Conservation (phyloP, 2,797 vertebrate genomes). For the Furcifer pardalis region DNA sequence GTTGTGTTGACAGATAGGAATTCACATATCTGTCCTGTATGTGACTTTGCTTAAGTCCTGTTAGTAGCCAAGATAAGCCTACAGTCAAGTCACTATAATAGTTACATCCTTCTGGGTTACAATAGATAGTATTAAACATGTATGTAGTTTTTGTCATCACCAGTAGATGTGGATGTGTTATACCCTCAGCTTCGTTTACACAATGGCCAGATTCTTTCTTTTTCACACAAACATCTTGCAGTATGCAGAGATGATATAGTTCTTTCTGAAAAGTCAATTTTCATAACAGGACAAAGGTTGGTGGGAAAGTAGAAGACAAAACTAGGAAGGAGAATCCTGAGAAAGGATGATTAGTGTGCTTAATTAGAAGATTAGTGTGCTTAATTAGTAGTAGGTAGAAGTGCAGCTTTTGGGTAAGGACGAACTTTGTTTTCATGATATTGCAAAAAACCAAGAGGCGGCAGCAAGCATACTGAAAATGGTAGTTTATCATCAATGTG, state of each 20-base stretch:
- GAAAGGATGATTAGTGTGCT: background rate
- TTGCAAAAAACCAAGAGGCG: background rate
- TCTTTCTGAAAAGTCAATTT: background rate
- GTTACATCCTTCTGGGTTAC: background rate
- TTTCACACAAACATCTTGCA: background rate
- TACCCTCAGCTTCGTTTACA: background rate
- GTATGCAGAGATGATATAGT: background rate
- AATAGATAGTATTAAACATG: background rate
- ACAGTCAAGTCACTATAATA: background rate
- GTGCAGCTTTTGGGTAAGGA: background rate
- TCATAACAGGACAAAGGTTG: background rate
- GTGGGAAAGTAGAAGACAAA: background rate
- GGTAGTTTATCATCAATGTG: background rate
- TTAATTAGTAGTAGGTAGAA: background rate
- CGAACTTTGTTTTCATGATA: background rate
- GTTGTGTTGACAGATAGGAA: slow-evolving; percentile 27
- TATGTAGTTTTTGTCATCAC: background rate
- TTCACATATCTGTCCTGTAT: background rate
- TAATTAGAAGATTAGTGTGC: background rate
- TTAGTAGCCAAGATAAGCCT: slow-evolving; percentile 24
- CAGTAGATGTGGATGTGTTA: background rate
- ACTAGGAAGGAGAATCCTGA: background rate
- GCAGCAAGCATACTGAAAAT: background rate
- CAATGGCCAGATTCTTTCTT: background rate
- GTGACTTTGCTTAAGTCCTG: background rate